Percentiles rank a stretch among this genome's conserved stretches.
Conservation (phyloP, 2,113 vertebrate species). For the Glaucomys volans region DNA sequence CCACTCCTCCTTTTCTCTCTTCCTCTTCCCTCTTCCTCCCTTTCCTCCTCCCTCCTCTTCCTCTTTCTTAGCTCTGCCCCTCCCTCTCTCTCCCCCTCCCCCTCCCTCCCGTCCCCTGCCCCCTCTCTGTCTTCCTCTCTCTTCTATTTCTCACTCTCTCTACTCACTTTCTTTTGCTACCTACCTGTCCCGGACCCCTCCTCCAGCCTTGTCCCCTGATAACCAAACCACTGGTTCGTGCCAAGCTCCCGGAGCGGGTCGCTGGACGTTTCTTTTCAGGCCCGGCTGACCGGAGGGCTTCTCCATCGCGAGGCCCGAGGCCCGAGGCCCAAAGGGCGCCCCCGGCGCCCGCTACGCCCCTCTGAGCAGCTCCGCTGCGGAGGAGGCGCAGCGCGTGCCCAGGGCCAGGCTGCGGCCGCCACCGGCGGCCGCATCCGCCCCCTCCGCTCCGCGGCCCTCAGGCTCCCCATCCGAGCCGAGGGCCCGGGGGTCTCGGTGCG, state of each 20-base stretch:
- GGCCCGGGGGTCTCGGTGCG: background rate
- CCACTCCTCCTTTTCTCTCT: too few relatives aligned
- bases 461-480: background rate
- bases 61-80: too few relatives aligned
- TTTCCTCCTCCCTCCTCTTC: fast-evolving
- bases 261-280: fast-evolving
- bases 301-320: fast-evolving
- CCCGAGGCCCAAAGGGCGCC: background rate
- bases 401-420: background rate
- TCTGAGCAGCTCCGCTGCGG: fast-evolving
- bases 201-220: background rate
- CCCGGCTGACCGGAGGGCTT: fast-evolving
- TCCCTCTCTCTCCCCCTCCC: fast-evolving
- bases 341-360: fast-evolving
- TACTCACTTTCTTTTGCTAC: background rate
- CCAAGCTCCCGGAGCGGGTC: background rate
- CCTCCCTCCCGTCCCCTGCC: background rate
- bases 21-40: fast-evolving
- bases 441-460: background rate
- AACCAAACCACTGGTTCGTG: background rate
- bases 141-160: background rate
- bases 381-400: fast-evolving
- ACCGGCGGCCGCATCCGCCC: too few relatives aligned
- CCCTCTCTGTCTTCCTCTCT: background rate
- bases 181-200: background rate